Evolutionary conservation across 2,113 vertebrate species (phyloP).

Genomic region (Oncorhynchus kisutch): DNA sequence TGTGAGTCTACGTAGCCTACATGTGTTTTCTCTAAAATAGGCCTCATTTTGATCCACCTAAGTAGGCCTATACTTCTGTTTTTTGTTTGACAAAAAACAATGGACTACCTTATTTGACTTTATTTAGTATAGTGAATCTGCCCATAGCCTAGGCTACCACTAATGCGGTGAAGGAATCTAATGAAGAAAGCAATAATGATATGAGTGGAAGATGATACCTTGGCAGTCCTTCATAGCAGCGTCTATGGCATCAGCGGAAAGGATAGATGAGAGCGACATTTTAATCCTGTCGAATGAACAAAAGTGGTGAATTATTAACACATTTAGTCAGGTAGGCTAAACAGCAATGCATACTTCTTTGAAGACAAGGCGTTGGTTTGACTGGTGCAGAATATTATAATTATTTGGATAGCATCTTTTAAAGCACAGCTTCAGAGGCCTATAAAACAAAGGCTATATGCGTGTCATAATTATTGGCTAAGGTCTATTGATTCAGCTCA

Average conservation of each 20-base stretch:
- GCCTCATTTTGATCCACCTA: too few relatives aligned
- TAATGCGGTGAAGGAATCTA: slow-evolving; percentile 18
- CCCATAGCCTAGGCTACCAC: not conserved
- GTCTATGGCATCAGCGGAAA: slow-evolving; percentile 89
- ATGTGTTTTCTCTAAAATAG: too few relatives aligned
- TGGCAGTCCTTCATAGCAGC: slow-evolving; percentile 94
- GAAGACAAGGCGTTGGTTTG: not conserved
- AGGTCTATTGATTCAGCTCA: too few relatives aligned
- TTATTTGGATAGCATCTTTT: slow-evolving; percentile 9
- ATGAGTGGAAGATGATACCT: slow-evolving; percentile 78
- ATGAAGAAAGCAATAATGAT: slow-evolving; percentile 48
- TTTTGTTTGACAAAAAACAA: too few relatives aligned
- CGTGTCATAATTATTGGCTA: too few relatives aligned
- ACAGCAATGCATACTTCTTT: not conserved
- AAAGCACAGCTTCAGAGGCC: not conserved
- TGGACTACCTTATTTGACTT: too few relatives aligned
- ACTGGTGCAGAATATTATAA: not conserved
- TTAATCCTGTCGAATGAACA: slow-evolving; percentile 74
- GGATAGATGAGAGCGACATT: slow-evolving; percentile 91
- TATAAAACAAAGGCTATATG: too few relatives aligned
- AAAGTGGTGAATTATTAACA: slow-evolving; percentile 64
- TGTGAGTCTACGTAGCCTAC: too few relatives aligned
- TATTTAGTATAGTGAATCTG: too few relatives aligned
- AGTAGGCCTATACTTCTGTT: too few relatives aligned
- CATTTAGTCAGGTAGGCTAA: slow-evolving; percentile 20